phyloP scores from a whole-genome alignment of 2,113 vertebrate species.

The Brachypteracias leptosomus region DNA sequence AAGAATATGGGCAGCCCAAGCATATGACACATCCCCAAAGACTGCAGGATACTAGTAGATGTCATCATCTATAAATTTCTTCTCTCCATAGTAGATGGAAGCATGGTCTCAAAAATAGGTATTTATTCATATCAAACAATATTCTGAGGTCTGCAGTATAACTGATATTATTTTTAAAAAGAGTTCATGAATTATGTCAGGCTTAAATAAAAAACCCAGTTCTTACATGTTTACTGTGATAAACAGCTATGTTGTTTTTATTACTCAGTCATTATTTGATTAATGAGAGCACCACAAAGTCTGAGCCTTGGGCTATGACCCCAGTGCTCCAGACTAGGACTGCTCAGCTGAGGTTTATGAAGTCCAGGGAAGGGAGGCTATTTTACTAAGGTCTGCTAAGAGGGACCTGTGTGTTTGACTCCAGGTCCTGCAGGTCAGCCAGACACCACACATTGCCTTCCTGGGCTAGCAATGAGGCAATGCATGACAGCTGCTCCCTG shows the following conservation, averaged over 20 bases:
- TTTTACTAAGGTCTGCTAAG: not conserved
- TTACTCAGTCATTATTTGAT: not conserved
- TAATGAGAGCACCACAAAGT: not conserved
- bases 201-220: not conserved
- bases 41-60: not conserved
- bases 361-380: accelerated
- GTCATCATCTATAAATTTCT: not conserved
- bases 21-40: not conserved
- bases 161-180: not conserved
- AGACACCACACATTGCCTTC: not conserved
- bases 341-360: not conserved
- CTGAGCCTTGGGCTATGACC: not conserved
- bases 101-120: not conserved
- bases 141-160: not conserved
- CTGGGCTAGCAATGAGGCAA: too few species aligned
- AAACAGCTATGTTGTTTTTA: not conserved
- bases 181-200: not conserved
- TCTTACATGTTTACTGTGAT: not conserved
- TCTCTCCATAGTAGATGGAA: not conserved
- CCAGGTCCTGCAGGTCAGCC: not conserved
- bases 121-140: not conserved
- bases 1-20: not conserved
- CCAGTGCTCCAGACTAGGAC: not conserved
- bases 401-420: not conserved
- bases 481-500: not conserved